Conservation (phyloP, 2,113 vertebrate species). For the Numenius arquata region DNA sequence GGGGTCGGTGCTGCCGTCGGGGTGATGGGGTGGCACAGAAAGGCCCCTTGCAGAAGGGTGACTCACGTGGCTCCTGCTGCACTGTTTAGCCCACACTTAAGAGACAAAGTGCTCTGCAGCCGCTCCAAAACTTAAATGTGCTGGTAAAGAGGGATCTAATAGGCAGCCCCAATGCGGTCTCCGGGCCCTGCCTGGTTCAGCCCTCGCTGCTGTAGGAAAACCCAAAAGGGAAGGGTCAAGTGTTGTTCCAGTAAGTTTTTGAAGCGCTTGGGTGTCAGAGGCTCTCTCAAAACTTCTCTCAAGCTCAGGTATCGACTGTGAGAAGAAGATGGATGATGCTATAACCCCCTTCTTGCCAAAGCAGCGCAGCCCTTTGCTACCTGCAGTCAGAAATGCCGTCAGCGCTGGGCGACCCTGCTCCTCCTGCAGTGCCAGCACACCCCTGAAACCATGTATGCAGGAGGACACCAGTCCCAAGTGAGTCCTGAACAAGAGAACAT, state of each 20-base stretch:
- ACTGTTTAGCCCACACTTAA: background rate
- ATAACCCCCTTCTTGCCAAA: background rate
- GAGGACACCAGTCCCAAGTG: background rate
- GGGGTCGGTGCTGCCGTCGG: background rate
- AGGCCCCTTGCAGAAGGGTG: background rate
- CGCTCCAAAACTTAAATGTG: background rate
- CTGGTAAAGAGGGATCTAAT: background rate
- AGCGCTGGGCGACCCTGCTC: background rate
- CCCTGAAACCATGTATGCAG: background rate
- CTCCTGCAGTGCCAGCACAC: background rate
- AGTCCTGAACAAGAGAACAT: background rate
- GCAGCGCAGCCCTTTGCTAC: background rate
- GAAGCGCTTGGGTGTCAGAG: background rate
- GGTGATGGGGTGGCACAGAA: conserved; percentile 15
- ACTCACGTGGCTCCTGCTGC: background rate
- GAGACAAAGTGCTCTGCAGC: background rate
- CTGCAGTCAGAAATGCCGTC: background rate
- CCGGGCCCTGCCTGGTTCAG: background rate
- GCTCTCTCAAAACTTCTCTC: background rate
- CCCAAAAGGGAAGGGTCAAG: background rate
- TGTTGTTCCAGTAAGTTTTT: background rate
- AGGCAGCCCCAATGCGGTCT: background rate
- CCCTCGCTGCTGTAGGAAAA: background rate
- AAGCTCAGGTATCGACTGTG: rapidly evolving
- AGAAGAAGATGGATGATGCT: background rate